Evolutionary conservation across 2,888 invertebrate genomes (phyloP).

Genomic region (Schrankia costaestrigalis): DNA sequence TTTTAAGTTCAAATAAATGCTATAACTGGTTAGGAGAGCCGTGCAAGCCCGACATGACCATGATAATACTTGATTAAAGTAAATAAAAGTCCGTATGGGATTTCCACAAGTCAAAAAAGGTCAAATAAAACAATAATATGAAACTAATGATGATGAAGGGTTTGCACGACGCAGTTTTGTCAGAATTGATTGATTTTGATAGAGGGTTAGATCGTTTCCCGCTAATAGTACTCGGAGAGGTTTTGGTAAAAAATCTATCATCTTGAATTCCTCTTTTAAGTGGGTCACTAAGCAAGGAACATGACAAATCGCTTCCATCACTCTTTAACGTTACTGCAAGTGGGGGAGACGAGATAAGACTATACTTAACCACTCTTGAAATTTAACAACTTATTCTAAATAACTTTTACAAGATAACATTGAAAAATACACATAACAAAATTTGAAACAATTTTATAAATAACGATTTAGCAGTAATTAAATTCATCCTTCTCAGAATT

Average conservation of each 20-base stretch:
- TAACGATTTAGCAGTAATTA: constrained; percentile 9
- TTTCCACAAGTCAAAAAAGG: too few relatives aligned
- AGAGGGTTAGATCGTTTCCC: constrained; percentile 42
- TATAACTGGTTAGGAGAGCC: too few relatives aligned
- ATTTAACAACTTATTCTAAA: constrained; percentile 46
- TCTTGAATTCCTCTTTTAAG: constrained; percentile 47
- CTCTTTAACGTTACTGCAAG: constrained; percentile 52
- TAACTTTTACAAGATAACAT: constrained; percentile 17
- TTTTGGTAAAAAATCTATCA: constrained; percentile 45
- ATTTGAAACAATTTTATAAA: constrained; percentile 9
- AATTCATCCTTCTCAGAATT: constrained; percentile 62
- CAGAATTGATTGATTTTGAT: constrained; percentile 7
- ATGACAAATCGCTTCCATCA: constrained; percentile 72
- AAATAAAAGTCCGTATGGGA: too few relatives aligned
- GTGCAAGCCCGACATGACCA: too few relatives aligned
- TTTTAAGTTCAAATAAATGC: too few relatives aligned
- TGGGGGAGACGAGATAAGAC: constrained; percentile 57
- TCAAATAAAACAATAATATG: too few relatives aligned
- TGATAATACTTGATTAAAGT: too few relatives aligned
- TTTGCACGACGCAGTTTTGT: too few relatives aligned
- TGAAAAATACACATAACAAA: constrained; percentile 12
- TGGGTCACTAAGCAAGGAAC: constrained; percentile 64
- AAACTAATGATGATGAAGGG: too few relatives aligned
- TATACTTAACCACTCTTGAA: constrained; percentile 46
- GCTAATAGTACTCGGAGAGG: constrained; percentile 42